These are phyloP conservation scores for Allobates femoralis DNA, from an alignment of 2,797 vertebrate genomes.

Conservation along the genomic window DNA sequence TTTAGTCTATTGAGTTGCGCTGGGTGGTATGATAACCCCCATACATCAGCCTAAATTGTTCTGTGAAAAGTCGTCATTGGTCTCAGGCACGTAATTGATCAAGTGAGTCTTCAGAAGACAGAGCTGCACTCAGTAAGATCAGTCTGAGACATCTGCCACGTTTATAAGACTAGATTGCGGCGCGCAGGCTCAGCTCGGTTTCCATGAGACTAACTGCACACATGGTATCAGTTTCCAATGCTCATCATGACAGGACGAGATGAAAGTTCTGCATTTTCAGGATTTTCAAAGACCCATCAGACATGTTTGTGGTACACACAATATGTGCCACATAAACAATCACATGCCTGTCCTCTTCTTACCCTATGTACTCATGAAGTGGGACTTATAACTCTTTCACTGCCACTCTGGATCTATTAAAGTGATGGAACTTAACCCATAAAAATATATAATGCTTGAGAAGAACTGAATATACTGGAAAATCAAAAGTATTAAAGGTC, in stretches of 20 bases:
- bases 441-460: background rate
- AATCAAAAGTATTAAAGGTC: background rate
- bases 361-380: constrained; percentile 48
- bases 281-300: constrained; percentile 60
- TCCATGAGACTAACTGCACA: constrained; percentile 41
- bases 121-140: background rate
- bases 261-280: constrained; percentile 57
- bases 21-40: background rate
- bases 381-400: constrained; percentile 28
- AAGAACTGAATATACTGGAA: background rate
- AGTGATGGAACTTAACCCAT: constrained; percentile 14
- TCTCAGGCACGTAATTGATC: background rate
- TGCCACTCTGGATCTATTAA: background rate
- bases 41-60: background rate
- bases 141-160: constrained; percentile 59
- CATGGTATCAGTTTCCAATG: constrained; percentile 60
- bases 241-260: constrained; percentile 56
- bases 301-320: constrained; percentile 63
- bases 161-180: constrained; percentile 13
- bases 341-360: constrained; percentile 55
- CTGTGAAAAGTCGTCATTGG: background rate
- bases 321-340: constrained; percentile 62
- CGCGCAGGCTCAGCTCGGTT: constrained; percentile 19
- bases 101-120: constrained; percentile 30
- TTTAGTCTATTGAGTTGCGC: background rate